Evolutionary conservation across 1,140 invertebrate species (phyloP).

Genomic region (Heliconius melpomene): DNA sequence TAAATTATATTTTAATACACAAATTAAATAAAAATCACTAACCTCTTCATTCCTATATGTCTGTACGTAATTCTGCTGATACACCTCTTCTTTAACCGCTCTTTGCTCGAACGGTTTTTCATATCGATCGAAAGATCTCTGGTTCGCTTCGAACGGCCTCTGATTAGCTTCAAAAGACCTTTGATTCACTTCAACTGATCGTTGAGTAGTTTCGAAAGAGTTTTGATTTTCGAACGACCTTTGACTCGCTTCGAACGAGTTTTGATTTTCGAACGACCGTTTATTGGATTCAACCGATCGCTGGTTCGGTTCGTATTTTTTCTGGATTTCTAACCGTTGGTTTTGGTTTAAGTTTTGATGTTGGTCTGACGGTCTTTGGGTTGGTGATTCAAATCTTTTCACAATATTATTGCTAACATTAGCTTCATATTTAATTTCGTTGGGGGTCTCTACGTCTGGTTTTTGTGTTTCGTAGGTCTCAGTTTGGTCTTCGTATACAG

Average conservation of each 20-base stretch:
- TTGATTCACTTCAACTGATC: constrained; percentile 40
- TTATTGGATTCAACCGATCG: constrained; percentile 1
- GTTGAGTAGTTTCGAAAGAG: not conserved
- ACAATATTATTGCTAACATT: not conserved
- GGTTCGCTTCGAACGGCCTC: constrained; percentile 25
- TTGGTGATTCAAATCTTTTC: not conserved
- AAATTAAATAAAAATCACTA: constrained; percentile 15
- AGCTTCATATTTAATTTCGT: constrained; percentile 16
- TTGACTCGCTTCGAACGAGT: constrained; percentile 43
- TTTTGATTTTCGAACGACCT: constrained; percentile 25
- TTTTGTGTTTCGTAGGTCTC: constrained; percentile 18
- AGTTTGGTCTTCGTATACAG: constrained; percentile 28
- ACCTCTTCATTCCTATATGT: constrained; percentile 58
- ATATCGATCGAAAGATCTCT: constrained; percentile 18
- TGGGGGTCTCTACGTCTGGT: constrained; percentile 22
- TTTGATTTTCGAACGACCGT: constrained; percentile 22
- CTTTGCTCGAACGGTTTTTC: constrained; percentile 34
- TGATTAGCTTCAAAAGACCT: constrained; percentile 34
- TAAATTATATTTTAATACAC: not conserved
- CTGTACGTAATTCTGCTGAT: constrained; percentile 49
- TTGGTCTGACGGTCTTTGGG: constrained; percentile 31
- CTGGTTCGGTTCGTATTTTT: constrained; percentile 24
- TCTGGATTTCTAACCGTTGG: constrained; percentile 25
- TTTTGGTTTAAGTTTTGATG: constrained; percentile 13
- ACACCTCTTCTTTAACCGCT: constrained; percentile 40